Percentiles rank a stretch among this genome's conserved stretches.
Evolutionary conservation across 2,888 invertebrate genomes (phyloP).

Genomic region (Agonopterix alstromeriana): DNA sequence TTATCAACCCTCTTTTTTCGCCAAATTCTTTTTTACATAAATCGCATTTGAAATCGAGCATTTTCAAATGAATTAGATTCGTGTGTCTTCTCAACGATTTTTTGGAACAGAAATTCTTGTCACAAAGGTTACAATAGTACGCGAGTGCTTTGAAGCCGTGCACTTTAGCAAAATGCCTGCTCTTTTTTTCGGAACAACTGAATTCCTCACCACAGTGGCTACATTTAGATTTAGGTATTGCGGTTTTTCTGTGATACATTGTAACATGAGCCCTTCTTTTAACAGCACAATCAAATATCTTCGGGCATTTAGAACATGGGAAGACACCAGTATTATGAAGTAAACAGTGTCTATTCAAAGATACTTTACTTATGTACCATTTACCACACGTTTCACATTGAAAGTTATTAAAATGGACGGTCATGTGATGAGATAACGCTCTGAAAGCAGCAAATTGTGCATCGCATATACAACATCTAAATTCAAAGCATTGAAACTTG

Average conservation of each 20-base stretch:
- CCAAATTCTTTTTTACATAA: not conserved
- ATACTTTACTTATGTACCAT: slow-evolving; percentile 28
- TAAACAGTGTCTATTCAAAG: slow-evolving; percentile 13
- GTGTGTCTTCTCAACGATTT: not conserved
- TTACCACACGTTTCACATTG: slow-evolving; percentile 28
- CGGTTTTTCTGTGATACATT: slow-evolving; percentile 2
- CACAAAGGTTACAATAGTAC: not conserved
- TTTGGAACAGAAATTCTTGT: slow-evolving; percentile 2
- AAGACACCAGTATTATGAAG: slow-evolving; percentile 28
- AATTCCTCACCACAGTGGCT: slow-evolving; percentile 13
- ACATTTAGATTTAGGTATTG: not conserved
- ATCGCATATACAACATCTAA: slow-evolving; percentile 21
- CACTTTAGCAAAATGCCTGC: slow-evolving; percentile 20
- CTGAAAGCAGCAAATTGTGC: slow-evolving; percentile 17
- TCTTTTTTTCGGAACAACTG: slow-evolving; percentile 26
- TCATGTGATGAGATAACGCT: slow-evolving; percentile 31
- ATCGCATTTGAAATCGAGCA: not conserved
- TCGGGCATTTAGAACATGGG: slow-evolving; percentile 46
- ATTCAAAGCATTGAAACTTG: slow-evolving; percentile 19
- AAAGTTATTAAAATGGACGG: slow-evolving; percentile 32
- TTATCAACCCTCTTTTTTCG: slow-evolving; percentile 18
- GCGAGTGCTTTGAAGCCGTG: slow-evolving; percentile 14
- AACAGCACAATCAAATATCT: slow-evolving; percentile 42
- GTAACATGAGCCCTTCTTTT: slow-evolving; percentile 49
- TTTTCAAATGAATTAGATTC: not conserved